Conservation (phyloP, 1,140 invertebrate species). For the Nixonia krombeini region DNA sequence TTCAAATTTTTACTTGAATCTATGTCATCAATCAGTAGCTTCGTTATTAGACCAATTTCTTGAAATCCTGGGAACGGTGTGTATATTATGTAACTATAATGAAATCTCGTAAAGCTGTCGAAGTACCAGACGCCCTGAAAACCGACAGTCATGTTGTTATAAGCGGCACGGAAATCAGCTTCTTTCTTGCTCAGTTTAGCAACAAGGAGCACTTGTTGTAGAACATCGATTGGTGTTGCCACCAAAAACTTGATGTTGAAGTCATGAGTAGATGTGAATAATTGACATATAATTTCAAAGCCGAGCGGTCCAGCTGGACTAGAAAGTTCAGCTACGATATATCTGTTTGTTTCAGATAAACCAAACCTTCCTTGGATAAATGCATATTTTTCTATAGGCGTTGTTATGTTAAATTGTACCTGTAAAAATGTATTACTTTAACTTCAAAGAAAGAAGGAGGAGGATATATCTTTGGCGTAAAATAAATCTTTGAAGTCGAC, state of each 20-base stretch:
- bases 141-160: constrained; percentile 81
- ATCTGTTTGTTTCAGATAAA: constrained; percentile 77
- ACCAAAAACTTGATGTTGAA: constrained; percentile 81
- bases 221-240: constrained; percentile 79
- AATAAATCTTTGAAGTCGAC: no score
- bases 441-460: not conserved
- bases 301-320: constrained; percentile 78
- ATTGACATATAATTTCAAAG: constrained; percentile 73
- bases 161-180: constrained; percentile 80
- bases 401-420: constrained; percentile 78
- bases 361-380: constrained; percentile 78
- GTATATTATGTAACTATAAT: constrained; percentile 83
- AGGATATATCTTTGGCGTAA: no score
- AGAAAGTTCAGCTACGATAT: constrained; percentile 79
- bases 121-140: constrained; percentile 84
- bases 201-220: constrained; percentile 76
- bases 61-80: constrained; percentile 82
- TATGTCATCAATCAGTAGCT: constrained; percentile 72
- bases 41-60: constrained; percentile 80
- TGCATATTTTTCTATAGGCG: constrained; percentile 77
- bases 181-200: constrained; percentile 75
- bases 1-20: constrained; percentile 64
- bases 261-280: constrained; percentile 75
- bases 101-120: constrained; percentile 78
- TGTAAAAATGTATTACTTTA: constrained; percentile 13